phyloP scores from a whole-genome alignment of 1,140 invertebrate species.

The Tetragnatha versicolor region DNA sequence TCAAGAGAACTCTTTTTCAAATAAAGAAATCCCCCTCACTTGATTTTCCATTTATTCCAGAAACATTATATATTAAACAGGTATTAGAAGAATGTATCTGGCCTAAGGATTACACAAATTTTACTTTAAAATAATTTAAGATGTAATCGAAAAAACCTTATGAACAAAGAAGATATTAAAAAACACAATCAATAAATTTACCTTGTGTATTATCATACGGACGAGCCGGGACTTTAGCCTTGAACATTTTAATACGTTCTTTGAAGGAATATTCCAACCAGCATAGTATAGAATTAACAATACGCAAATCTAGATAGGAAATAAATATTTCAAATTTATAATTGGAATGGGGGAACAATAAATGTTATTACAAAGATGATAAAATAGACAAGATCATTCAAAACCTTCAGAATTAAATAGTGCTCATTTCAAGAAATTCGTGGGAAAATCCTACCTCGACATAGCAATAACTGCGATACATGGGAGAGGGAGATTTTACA shows the following conservation, averaged over 20 bases:
- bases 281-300: slow-evolving; percentile 81
- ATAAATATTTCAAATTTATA: slow-evolving; percentile 14
- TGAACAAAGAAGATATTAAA: not conserved
- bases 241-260: slow-evolving; percentile 85
- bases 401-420: not conserved
- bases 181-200: slow-evolving; percentile 59
- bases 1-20: too few species aligned
- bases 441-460: slow-evolving; percentile 37
- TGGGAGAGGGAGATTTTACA: too few species aligned
- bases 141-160: too few species aligned
- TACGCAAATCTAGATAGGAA: slow-evolving; percentile 73
- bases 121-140: too few species aligned
- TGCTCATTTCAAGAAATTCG: not conserved
- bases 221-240: slow-evolving; percentile 87
- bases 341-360: too few species aligned
- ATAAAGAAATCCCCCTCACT: too few species aligned
- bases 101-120: too few species aligned
- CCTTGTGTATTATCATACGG: slow-evolving; percentile 83
- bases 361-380: too few species aligned
- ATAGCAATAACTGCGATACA: slow-evolving; percentile 49
- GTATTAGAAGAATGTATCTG: too few species aligned
- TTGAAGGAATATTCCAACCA: slow-evolving; percentile 83
- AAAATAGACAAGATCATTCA: not conserved
- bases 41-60: too few species aligned
- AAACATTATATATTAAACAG: too few species aligned